Percentiles rank a stretch among this genome's conserved stretches.
phyloP scores from a whole-genome alignment of 2,888 invertebrate genomes.

The Malthinus flaveolus region DNA sequence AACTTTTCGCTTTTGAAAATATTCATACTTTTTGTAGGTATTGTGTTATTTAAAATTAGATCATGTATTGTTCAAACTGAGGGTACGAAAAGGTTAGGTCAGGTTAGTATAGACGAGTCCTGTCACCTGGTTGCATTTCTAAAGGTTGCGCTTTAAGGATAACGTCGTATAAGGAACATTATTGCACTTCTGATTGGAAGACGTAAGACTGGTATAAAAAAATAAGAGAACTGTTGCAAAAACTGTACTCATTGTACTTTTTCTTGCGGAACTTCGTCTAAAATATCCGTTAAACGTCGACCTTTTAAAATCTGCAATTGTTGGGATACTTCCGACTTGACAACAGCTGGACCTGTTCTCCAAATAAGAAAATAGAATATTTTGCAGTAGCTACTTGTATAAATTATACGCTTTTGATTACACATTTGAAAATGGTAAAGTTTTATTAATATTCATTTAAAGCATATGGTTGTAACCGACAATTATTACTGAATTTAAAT shows the following conservation, averaged over 20 bases:
- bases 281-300: conserved; percentile 26
- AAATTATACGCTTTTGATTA: no score
- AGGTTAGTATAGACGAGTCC: conserved; percentile 41
- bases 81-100: conserved; percentile 43
- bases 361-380: background rate
- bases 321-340: background rate
- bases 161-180: conserved; percentile 16
- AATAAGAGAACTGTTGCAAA: conserved; percentile 24
- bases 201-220: conserved; percentile 13
- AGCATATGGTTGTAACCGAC: conserved; percentile 34
- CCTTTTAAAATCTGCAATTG: background rate
- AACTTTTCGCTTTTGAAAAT: conserved; percentile 43
- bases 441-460: conserved; percentile 28
- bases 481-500: conserved; percentile 26
- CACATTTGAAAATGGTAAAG: background rate
- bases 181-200: conserved; percentile 15
- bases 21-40: conserved; percentile 45
- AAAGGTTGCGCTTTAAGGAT: conserved; percentile 5
- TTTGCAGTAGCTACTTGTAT: no score
- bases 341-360: background rate
- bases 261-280: conserved; percentile 18
- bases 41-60: conserved; percentile 54
- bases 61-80: conserved; percentile 46
- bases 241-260: conserved; percentile 23
- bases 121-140: conserved; percentile 44